Evolutionary conservation across 2,888 invertebrate genomes (phyloP).

Genomic region (Drosophila seclusa): DNA sequence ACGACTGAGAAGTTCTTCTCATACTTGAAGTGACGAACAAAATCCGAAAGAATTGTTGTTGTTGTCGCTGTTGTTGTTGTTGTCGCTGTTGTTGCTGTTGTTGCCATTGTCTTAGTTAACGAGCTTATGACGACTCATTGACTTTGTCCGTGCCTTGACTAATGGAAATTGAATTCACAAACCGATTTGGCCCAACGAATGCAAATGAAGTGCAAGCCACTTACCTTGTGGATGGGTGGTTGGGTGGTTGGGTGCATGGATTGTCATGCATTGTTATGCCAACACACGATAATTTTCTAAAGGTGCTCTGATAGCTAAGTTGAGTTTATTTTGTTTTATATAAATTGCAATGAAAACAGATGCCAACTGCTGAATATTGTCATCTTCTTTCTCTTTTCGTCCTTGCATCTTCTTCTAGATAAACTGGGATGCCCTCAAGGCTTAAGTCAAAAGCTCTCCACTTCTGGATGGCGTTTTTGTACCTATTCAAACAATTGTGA

Average conservation of each 20-base stretch:
- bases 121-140: slow-evolving; percentile 69
- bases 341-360: slow-evolving; percentile 10
- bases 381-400: not conserved
- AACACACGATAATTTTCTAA: not conserved
- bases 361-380: slow-evolving; percentile 17
- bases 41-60: not conserved
- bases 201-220: slow-evolving; percentile 64
- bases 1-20: slow-evolving; percentile 4
- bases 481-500: slow-evolving; percentile 21
- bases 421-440: slow-evolving; percentile 2
- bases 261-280: not conserved
- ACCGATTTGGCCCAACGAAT: slow-evolving; percentile 47
- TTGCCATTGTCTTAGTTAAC: slow-evolving; percentile 45
- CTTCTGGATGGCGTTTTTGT: slow-evolving; percentile 1
- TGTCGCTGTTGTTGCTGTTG: slow-evolving; percentile 5
- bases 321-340: slow-evolving; percentile 9
- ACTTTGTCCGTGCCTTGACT: slow-evolving; percentile 35
- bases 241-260: not conserved
- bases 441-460: slow-evolving; percentile 2
- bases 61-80: slow-evolving; percentile 11
- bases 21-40: slow-evolving; percentile 29
- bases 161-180: slow-evolving; percentile 66
- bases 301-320: slow-evolving; percentile 6
- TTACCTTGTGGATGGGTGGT: not conserved
- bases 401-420: not conserved